Percentiles rank a stretch among this genome's conserved stretches.
phyloP scores from a whole-genome alignment of 2,797 vertebrate genomes.

The Xiphorhynchus erythropygius region DNA sequence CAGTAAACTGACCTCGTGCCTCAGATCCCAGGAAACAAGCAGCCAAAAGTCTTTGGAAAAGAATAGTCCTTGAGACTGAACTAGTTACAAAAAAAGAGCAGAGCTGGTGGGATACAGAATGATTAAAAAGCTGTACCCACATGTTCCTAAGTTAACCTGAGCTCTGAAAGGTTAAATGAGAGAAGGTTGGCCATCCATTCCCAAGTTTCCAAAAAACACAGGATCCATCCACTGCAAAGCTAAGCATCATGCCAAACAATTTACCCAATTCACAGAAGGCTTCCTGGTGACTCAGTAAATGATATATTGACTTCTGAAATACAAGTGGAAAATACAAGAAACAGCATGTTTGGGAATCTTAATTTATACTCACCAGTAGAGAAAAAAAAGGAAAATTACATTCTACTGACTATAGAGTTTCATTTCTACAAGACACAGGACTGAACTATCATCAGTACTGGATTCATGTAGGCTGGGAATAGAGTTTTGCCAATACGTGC shows the following conservation, averaged over 20 bases:
- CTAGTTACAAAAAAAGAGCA: background rate
- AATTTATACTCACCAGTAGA: background rate
- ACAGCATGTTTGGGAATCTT: background rate
- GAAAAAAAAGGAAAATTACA: background rate
- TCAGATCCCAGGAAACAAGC: background rate
- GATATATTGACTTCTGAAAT: background rate
- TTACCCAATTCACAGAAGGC: background rate
- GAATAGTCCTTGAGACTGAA: background rate
- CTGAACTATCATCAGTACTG: background rate
- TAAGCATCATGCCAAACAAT: background rate
- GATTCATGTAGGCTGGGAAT: background rate
- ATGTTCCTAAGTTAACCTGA: background rate
- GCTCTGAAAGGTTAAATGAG: background rate
- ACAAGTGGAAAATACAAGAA: background rate
- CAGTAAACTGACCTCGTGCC: background rate
- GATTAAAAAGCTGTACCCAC: background rate
- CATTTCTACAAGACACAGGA: background rate
- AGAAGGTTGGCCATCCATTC: background rate
- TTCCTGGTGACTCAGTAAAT: background rate
- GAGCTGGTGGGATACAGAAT: background rate
- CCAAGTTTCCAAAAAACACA: background rate
- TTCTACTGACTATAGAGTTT: background rate
- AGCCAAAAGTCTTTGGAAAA: background rate
- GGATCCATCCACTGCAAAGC: background rate
- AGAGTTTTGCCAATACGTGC: background rate